Conservation (phyloP, 2,797 vertebrate species). For the Choloepus didactylus region DNA sequence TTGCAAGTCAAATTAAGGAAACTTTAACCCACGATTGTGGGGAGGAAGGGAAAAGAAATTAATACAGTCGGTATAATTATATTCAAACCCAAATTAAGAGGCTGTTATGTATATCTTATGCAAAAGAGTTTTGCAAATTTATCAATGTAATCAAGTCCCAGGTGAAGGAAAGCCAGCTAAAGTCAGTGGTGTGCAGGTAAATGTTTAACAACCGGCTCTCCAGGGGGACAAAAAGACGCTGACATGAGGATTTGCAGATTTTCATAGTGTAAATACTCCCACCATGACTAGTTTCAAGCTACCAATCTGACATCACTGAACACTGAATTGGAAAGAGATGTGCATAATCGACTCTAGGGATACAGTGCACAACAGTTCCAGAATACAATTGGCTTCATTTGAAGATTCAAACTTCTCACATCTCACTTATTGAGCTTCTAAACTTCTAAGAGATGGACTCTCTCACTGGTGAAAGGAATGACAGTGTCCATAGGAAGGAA, state of each 20-base stretch:
- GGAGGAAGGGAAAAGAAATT: constrained; percentile 66
- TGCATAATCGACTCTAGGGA: neutral
- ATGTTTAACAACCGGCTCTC: constrained; percentile 41
- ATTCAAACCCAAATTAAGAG: constrained; percentile 77
- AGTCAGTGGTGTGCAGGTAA: neutral
- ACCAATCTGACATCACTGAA: neutral
- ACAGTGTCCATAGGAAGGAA: neutral
- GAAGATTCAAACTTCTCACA: neutral
- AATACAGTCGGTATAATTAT: constrained; percentile 79
- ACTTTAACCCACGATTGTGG: constrained; percentile 59
- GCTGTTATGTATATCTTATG: constrained; percentile 73
- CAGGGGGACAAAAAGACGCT: neutral
- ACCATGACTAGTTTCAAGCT: neutral
- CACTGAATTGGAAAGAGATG: neutral
- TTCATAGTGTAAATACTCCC: neutral
- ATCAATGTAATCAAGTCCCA: constrained; percentile 72
- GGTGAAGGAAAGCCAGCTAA: neutral
- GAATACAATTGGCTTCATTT: neutral
- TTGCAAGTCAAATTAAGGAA: constrained; percentile 76
- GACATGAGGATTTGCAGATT: neutral
- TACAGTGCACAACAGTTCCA: neutral
- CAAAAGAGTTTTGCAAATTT: constrained; percentile 72
- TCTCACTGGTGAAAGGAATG: neutral
- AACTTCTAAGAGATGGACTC: neutral
- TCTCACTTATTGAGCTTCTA: neutral